These are phyloP conservation scores for Urophycis tenuis DNA, from an alignment of 2,797 vertebrate genomes.

Conservation along the genomic window DNA sequence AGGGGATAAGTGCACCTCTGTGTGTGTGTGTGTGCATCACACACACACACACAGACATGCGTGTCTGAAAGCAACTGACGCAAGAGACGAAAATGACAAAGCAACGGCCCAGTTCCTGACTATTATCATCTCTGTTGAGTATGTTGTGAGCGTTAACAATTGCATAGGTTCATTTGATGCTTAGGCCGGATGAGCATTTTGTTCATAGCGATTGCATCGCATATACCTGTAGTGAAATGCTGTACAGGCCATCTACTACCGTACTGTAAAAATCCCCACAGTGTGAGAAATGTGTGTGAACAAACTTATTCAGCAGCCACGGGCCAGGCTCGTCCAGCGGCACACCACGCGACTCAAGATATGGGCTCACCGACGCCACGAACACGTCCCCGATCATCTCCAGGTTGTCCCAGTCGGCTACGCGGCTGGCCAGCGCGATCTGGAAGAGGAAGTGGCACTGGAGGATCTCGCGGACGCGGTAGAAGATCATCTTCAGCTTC, in stretches of 20 bases:
- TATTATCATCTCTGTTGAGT: no score
- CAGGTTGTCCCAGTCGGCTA: conserved; percentile 90
- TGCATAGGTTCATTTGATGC: no score
- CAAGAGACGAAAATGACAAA: no score
- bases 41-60: not conserved
- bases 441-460: conserved; percentile 97
- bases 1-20: conserved; percentile 4
- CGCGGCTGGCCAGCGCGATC: conserved; percentile 91
- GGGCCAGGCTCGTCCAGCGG: not conserved
- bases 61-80: not conserved
- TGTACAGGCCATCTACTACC: not conserved
- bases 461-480: conserved; percentile 92
- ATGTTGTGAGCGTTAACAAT: no score
- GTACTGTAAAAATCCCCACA: not conserved
- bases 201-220: not conserved
- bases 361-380: conserved; percentile 85
- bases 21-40: not conserved
- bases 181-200: not conserved
- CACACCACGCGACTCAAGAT: not conserved
- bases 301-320: not conserved
- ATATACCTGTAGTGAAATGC: no score
- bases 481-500: conserved; percentile 89
- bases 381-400: conserved; percentile 98
- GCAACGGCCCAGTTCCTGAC: no score
- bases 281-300: not conserved